A percentile compares a stretch with the other conserved stretches of the same genome.
phyloP scores from a whole-genome alignment of 2,113 vertebrate species.

The Promerops cafer region DNA sequence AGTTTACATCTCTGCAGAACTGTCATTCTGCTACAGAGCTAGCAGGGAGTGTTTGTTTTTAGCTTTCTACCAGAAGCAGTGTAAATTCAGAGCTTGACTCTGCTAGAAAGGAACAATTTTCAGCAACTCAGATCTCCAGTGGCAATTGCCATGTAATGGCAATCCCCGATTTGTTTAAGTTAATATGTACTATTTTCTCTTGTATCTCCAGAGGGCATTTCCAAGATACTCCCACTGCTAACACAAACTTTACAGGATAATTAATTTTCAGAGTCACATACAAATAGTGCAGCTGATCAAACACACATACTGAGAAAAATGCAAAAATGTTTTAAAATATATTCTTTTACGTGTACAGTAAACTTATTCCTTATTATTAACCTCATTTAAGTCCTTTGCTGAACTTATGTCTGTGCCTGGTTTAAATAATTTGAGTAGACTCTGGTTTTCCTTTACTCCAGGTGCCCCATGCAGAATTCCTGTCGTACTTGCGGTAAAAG shows the following conservation, averaged over 20 bases:
- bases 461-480: neutral
- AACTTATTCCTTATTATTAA: neutral
- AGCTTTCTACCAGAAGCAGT: neutral
- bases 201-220: neutral
- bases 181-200: neutral
- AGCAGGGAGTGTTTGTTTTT: neutral
- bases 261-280: neutral
- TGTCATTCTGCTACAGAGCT: neutral
- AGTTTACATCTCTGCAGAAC: neutral
- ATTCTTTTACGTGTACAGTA: neutral
- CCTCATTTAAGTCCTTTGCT: neutral
- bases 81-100: neutral
- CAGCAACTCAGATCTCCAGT: neutral
- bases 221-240: neutral
- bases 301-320: neutral
- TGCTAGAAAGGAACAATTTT: neutral
- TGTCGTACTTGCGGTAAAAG: neutral
- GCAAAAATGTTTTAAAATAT: neutral
- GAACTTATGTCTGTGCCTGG: neutral
- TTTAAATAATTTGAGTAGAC: neutral
- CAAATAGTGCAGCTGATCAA: neutral
- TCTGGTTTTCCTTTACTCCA: neutral
- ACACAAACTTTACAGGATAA: neutral
- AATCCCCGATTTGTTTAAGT: neutral
- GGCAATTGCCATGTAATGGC: neutral